These are phyloP conservation scores for Cephalotes varians DNA, from an alignment of 2,888 invertebrate genomes.

Conservation along the genomic window DNA sequence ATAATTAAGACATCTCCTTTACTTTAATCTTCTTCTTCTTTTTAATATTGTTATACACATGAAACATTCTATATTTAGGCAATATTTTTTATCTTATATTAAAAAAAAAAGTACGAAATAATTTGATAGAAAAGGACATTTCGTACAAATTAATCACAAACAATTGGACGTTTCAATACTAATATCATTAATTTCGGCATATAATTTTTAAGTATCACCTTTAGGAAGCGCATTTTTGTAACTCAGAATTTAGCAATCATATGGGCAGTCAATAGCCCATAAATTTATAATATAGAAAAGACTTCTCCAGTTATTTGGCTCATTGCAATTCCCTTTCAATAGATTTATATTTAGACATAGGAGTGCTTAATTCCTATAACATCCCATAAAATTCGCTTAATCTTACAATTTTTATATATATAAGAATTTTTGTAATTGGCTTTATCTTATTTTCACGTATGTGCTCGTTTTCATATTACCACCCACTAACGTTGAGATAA, in stretches of 20 bases:
- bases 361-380: slow-evolving; percentile 57
- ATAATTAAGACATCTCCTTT: slow-evolving; percentile 43
- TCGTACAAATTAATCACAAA: slow-evolving; percentile 29
- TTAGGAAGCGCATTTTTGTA: slow-evolving; percentile 38
- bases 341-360: slow-evolving; percentile 54
- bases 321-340: slow-evolving; percentile 44
- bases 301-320: slow-evolving; percentile 52
- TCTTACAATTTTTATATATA: slow-evolving; percentile 68
- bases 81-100: slow-evolving; percentile 34
- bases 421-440: slow-evolving; percentile 60
- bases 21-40: slow-evolving; percentile 8
- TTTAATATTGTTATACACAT: not conserved
- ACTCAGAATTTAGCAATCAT: slow-evolving; percentile 15
- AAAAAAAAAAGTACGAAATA: slow-evolving; percentile 13
- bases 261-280: not conserved
- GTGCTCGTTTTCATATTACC: slow-evolving; percentile 31
- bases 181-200: slow-evolving; percentile 20
- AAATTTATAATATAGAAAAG: slow-evolving; percentile 64
- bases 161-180: slow-evolving; percentile 28
- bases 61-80: slow-evolving; percentile 28
- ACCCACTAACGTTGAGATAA: slow-evolving; percentile 27
- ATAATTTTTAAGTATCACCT: slow-evolving; percentile 44
- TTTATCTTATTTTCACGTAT: slow-evolving; percentile 49
- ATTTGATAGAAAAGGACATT: slow-evolving; percentile 5
- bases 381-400: slow-evolving; percentile 52